Percentiles rank a stretch among this genome's conserved stretches.
Evolutionary conservation across 1,140 invertebrate species (phyloP).

Genomic region (Lanistes nyassanus): DNA sequence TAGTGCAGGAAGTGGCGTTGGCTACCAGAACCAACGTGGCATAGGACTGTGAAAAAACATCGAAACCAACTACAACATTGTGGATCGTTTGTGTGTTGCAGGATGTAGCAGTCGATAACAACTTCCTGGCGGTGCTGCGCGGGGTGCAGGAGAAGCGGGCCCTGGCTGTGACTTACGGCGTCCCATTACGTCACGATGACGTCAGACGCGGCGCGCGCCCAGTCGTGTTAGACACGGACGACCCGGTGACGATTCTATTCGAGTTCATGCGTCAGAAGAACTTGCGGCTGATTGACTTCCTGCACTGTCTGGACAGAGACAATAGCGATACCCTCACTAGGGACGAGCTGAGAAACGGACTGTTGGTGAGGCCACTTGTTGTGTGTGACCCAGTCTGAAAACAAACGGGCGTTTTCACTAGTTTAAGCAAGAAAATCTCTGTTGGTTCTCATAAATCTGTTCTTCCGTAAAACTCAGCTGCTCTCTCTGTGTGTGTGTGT

Average conservation of each 20-base stretch:
- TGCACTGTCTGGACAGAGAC: constrained; percentile 53
- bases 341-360: constrained; percentile 50
- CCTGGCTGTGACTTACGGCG: constrained; percentile 43
- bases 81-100: constrained; percentile 23
- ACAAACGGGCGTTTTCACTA: too few species aligned
- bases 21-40: too few species aligned
- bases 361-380: constrained; percentile 33
- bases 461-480: too few species aligned
- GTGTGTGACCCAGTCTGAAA: background rate
- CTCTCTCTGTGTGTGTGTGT: too few species aligned
- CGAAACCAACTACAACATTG: too few species aligned
- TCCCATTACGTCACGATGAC: constrained; percentile 49
- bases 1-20: too few species aligned
- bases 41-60: too few species aligned
- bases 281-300: constrained; percentile 50
- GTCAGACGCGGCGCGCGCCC: constrained; percentile 31
- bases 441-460: too few species aligned
- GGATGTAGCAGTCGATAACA: constrained; percentile 51
- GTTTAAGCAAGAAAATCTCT: too few species aligned
- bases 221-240: constrained; percentile 52
- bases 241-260: constrained; percentile 52
- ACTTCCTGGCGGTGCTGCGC: constrained; percentile 43
- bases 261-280: constrained; percentile 56
- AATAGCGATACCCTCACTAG: constrained; percentile 50
- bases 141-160: constrained; percentile 39